Conservation (phyloP, 2,888 invertebrate genomes). For the Drosophila setosimentum region DNA sequence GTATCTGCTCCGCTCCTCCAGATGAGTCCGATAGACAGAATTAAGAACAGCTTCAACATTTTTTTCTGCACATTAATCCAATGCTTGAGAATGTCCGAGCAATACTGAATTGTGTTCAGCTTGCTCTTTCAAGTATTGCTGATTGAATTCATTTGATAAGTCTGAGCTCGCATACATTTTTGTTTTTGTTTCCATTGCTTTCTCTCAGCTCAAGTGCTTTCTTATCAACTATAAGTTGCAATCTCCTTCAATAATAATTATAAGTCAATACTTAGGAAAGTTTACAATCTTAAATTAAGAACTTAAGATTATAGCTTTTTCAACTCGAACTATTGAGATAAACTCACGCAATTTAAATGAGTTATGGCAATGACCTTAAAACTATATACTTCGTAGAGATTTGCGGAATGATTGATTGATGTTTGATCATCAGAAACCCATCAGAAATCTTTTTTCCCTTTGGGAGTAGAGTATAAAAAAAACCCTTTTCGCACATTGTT, state of each 20-base stretch:
- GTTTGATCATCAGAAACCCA: slow-evolving; percentile 8
- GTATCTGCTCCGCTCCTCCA: slow-evolving; percentile 15
- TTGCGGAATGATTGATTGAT: slow-evolving; percentile 1
- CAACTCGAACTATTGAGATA: background rate
- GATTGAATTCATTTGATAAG: slow-evolving; percentile 34
- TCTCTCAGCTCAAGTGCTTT: background rate
- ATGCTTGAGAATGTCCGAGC: slow-evolving; percentile 10
- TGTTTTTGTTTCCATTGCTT: background rate
- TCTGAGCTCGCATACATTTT: slow-evolving; percentile 9
- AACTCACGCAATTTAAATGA: background rate
- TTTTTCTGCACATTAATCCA: slow-evolving; percentile 16
- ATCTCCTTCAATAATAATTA: background rate
- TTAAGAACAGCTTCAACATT: slow-evolving; percentile 32
- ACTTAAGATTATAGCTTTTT: background rate
- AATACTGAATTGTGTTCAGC: slow-evolving; percentile 25
- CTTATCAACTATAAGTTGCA: slow-evolving; percentile 14
- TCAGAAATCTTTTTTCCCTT: background rate
- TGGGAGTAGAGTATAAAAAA: background rate
- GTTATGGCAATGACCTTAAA: background rate
- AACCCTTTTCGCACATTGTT: slow-evolving; percentile 10
- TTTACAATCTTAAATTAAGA: background rate
- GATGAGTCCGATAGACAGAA: slow-evolving; percentile 19
- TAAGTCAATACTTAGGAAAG: background rate
- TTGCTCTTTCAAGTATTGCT: slow-evolving; percentile 11
- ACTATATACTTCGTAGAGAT: background rate